These are phyloP conservation scores for Cercocebus atys DNA, from an alignment of 2,113 vertebrate species.

Conservation along the genomic window DNA sequence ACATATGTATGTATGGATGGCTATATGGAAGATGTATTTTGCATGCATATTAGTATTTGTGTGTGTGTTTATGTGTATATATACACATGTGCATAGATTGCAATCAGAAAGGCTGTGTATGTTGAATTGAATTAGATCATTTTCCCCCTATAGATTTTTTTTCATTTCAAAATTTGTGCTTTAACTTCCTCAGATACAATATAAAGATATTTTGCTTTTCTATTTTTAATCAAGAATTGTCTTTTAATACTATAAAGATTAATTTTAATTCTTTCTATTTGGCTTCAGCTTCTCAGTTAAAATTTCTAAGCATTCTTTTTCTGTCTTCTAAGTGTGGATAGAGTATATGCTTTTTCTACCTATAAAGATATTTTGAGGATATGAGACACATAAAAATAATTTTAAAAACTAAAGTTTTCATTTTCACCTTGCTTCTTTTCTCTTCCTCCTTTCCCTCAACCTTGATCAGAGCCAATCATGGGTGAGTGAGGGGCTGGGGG, in stretches of 20 bases:
- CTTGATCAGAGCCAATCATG: neutral
- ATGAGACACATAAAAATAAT: neutral
- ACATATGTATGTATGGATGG: neutral
- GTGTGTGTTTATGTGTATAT: neutral
- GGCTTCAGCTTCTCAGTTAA: neutral
- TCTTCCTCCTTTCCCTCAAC: neutral
- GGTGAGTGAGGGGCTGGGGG: no score
- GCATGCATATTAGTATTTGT: neutral
- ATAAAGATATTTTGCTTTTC: neutral
- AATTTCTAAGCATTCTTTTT: neutral
- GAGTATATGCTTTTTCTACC: neutral
- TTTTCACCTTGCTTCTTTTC: neutral
- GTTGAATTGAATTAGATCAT: neutral
- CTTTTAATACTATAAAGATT: neutral
- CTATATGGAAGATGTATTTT: neutral
- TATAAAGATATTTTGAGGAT: neutral
- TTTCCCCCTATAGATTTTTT: neutral
- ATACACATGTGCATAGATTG: rapidly evolving
- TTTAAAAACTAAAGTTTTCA: neutral
- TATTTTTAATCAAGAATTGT: neutral
- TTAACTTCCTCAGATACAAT: neutral
- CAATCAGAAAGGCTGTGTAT: neutral
- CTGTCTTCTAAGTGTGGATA: neutral
- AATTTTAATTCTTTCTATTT: neutral
- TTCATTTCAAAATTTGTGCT: neutral